Percentiles rank a stretch among this genome's conserved stretches.
Evolutionary conservation across 1,140 invertebrate genomes (phyloP).

Genomic region (Papilio aristodemus): DNA sequence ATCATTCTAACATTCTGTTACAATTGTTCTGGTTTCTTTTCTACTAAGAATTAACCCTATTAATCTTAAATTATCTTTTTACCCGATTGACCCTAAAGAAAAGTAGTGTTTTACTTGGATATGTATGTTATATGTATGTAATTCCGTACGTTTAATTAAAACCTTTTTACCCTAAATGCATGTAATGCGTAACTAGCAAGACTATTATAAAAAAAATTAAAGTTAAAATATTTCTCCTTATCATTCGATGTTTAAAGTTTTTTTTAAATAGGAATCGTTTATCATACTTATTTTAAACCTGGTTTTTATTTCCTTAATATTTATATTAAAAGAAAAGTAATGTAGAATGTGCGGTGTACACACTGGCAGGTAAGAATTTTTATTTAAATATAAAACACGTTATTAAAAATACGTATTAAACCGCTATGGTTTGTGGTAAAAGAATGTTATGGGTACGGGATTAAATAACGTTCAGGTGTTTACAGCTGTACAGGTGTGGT

Average conservation of each 20-base stretch:
- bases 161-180: too few species aligned
- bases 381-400: not conserved
- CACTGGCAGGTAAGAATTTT: not conserved
- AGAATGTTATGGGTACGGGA: slow-evolving; percentile 54
- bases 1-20: slow-evolving; percentile 8
- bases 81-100: too few species aligned
- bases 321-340: not conserved
- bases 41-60: too few species aligned
- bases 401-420: slow-evolving; percentile 31
- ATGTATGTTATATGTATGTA: too few species aligned
- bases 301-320: not conserved
- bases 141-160: too few species aligned
- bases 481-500: slow-evolving; percentile 68
- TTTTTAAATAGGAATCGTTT: not conserved
- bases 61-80: too few species aligned
- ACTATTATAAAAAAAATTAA: not conserved
- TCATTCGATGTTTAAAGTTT: not conserved
- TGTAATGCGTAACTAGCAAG: not conserved
- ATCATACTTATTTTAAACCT: not conserved
- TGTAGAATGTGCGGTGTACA: not conserved
- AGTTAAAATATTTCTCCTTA: not conserved
- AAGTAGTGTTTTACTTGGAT: too few species aligned
- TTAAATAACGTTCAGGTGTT: slow-evolving; percentile 75
- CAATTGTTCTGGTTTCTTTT: not conserved
- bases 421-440: slow-evolving; percentile 27